A percentile compares a stretch with the other conserved stretches of the same genome.
These are phyloP conservation scores for Copidosoma aretas DNA, from an alignment of 2,888 invertebrate genomes.

Conservation along the genomic window DNA sequence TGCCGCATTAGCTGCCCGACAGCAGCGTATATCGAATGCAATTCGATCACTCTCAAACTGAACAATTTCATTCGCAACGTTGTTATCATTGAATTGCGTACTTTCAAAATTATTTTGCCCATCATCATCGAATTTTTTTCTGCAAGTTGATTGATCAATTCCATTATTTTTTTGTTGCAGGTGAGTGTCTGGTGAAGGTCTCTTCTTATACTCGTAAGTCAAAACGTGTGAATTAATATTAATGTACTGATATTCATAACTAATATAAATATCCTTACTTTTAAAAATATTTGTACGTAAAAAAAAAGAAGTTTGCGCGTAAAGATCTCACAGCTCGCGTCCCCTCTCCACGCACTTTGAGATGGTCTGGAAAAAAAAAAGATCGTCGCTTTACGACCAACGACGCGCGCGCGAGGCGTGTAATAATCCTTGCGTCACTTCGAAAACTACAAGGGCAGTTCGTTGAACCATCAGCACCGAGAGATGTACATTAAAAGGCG, in stretches of 20 bases:
- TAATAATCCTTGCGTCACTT: too few relatives aligned
- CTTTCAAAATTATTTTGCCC: too few relatives aligned
- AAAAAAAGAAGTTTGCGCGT: too few relatives aligned
- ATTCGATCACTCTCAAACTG: neutral
- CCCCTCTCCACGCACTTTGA: too few relatives aligned
- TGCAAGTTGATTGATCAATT: neutral
- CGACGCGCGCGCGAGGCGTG: too few relatives aligned
- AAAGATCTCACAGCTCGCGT: too few relatives aligned
- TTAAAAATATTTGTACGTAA: neutral
- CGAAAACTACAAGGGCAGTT: too few relatives aligned
- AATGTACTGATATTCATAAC: neutral
- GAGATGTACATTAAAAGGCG: neutral
- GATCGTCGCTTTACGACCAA: too few relatives aligned
- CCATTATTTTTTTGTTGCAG: conserved; percentile 1
- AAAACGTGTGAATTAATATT: neutral
- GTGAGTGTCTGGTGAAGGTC: conserved; percentile 1
- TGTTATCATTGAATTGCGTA: too few relatives aligned
- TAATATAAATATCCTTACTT: neutral
- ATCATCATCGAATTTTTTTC: too few relatives aligned
- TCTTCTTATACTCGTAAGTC: neutral
- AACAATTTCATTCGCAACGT: neutral
- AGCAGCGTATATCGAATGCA: neutral
- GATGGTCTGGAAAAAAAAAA: too few relatives aligned
- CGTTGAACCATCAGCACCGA: neutral
- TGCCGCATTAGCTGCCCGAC: neutral